A percentile compares a stretch with the other conserved stretches of the same genome.
phyloP scores from a whole-genome alignment of 2,113 vertebrate species.

The Leucoraja erinaceus region DNA sequence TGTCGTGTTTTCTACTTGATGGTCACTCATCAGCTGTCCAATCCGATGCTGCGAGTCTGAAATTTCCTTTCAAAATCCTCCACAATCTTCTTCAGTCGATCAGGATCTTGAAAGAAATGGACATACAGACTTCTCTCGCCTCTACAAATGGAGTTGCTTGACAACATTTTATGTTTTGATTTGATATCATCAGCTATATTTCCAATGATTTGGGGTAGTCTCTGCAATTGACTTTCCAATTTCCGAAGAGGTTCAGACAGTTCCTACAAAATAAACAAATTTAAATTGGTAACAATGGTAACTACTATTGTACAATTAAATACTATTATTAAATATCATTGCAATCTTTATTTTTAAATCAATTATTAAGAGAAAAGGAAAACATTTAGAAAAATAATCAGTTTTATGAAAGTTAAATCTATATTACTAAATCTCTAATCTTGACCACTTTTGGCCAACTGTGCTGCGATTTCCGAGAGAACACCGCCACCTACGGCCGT shows the following conservation, averaged over 20 bases:
- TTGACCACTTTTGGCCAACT: too few species aligned
- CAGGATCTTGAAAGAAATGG: slow-evolving; percentile 72
- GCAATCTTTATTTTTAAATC: too few species aligned
- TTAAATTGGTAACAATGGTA: neutral
- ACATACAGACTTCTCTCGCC: slow-evolving; percentile 78
- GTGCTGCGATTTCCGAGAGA: too few species aligned
- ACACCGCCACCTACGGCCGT: too few species aligned
- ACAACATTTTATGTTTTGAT: slow-evolving; percentile 66
- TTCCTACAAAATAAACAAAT: slow-evolving; percentile 58
- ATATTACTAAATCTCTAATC: too few species aligned
- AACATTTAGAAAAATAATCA: too few species aligned
- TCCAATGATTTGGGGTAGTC: slow-evolving; percentile 63
- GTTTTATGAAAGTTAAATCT: too few species aligned
- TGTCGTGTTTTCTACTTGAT: neutral
- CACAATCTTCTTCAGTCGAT: slow-evolving; percentile 64
- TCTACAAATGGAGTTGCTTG: slow-evolving; percentile 60
- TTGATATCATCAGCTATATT: slow-evolving; percentile 71
- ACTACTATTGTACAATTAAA: too few species aligned
- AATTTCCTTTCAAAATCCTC: slow-evolving; percentile 66
- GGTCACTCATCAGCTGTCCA: slow-evolving; percentile 40
- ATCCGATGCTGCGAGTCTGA: slow-evolving; percentile 46
- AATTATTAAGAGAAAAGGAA: too few species aligned
- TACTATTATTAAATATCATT: too few species aligned
- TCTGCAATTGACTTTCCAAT: slow-evolving; percentile 62
- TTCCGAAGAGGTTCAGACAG: slow-evolving; percentile 62